Conservation (phyloP, 2,113 vertebrate species). For the Monarcha castaneiventris region DNA sequence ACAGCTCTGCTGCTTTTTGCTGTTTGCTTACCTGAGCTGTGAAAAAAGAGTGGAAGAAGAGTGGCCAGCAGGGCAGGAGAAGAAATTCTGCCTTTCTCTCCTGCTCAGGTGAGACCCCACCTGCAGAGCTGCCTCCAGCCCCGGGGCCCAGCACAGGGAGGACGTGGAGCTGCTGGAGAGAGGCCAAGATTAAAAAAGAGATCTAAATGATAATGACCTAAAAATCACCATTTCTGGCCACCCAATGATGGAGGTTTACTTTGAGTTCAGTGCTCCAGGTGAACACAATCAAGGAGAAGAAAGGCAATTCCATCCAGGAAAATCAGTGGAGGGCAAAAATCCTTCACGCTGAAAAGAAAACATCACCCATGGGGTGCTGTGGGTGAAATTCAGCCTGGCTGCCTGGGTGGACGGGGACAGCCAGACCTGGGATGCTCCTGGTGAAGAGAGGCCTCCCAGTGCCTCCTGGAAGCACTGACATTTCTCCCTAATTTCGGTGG, state of each 20-base stretch:
- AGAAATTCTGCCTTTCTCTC: neutral
- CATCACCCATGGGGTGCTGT: neutral
- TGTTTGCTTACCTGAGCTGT: neutral
- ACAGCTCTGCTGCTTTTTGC: neutral
- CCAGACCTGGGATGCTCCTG: neutral
- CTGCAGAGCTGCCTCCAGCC: neutral
- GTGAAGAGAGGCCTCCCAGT: neutral
- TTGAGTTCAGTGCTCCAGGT: neutral
- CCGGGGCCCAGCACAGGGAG: neutral
- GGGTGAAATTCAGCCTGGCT: neutral
- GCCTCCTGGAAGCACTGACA: neutral
- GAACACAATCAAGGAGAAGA: accelerated
- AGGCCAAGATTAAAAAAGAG: neutral
- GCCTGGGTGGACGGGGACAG: neutral
- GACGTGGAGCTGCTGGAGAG: neutral
- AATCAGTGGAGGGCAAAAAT: neutral
- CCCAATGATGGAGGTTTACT: accelerated
- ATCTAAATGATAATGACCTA: neutral
- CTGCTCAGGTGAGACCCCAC: neutral
- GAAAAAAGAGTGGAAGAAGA: neutral
- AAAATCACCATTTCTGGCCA: accelerated
- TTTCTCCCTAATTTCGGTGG: neutral
- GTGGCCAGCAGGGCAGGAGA: neutral
- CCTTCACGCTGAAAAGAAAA: neutral
- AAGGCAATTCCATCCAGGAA: neutral